Evolutionary conservation across 2,888 invertebrate species (phyloP), one percentile per base, ranked within the genome.

Genomic region (Orthosia incerta): DNA sequence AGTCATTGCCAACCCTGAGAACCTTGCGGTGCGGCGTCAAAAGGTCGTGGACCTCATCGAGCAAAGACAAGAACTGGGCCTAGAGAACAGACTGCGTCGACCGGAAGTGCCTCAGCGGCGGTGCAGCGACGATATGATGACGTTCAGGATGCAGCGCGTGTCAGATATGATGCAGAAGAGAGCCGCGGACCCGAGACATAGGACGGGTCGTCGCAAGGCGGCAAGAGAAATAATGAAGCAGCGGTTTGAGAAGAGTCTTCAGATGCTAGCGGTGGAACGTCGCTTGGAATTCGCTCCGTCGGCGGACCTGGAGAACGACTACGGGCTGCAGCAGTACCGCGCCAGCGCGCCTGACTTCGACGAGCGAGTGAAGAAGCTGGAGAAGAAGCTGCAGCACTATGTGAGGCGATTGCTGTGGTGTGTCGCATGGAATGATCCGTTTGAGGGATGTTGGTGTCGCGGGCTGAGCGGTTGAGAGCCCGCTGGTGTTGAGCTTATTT

Each of bases 181-280:
- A 93, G 96, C 84, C 97, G 98, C 96, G 0, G 93, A 93, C 91
- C 91, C 18, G 74, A 87, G 91, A 3, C 90, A 92, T 0, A 94
- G 93, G 71, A 87, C 82, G 16, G 91, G 94, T 0, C 88, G 93
- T 45, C 84, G 95, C 50, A 93, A 93, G 65, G 94, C 95, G 0
- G 95, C 95, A 1, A 86, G 95, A 80, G 97, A 98, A 86, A 97
- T 98, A 88, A 97, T 97, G 94, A 97, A 97, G 88, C 98, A 98
- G 61, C 97, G 98, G 86, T 98, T 98, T 90, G 98, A 98, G 93
- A 98, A 98, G 94, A 98, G 98, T 92, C 97, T 98, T 94, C 98
- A 98, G 93, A 98, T 98, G 98, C 94, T 98, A 87, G 98, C 98
- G 88, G 97, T 98, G 4, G 98, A 98, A 92, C 97, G 97, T 63